These are phyloP conservation scores for Oconnorella tubifera DNA, from an alignment of 2,888 invertebrate genomes.

Conservation along the genomic window DNA sequence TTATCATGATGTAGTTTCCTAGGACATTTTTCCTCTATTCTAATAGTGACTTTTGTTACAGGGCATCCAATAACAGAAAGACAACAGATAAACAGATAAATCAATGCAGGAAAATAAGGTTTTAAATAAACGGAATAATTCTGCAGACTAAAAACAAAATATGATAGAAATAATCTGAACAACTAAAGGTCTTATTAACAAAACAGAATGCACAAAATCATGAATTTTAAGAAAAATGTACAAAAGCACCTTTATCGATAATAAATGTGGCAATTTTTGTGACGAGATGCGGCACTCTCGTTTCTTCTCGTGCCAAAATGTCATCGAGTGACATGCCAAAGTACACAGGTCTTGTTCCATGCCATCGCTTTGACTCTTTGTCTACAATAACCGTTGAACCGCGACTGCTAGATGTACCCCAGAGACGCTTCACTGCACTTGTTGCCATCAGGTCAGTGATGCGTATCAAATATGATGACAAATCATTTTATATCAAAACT, in stretches of 20 bases:
- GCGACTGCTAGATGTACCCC: background rate
- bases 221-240: too few species aligned
- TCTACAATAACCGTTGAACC: background rate
- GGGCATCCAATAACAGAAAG: background rate
- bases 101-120: too few species aligned
- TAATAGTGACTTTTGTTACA: too few species aligned
- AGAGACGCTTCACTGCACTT: constrained; percentile 4
- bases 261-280: constrained; percentile 34
- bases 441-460: constrained; percentile 6
- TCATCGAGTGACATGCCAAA: constrained; percentile 35
- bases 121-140: too few species aligned
- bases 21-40: too few species aligned
- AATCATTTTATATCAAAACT: too few species aligned
- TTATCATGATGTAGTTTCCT: too few species aligned
- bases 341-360: constrained; percentile 16
- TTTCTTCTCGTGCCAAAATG: constrained; percentile 28
- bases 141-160: too few species aligned
- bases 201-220: too few species aligned
- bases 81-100: background rate
- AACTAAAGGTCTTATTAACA: too few species aligned
- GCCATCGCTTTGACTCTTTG: background rate
- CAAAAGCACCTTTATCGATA: constrained; percentile 20
- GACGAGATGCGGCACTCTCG: constrained; percentile 35
- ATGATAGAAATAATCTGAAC: too few species aligned
- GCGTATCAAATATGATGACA: too few species aligned